These are phyloP conservation scores for Drosophila ochracea DNA, from an alignment of 2,888 invertebrate genomes.

Conservation along the genomic window DNA sequence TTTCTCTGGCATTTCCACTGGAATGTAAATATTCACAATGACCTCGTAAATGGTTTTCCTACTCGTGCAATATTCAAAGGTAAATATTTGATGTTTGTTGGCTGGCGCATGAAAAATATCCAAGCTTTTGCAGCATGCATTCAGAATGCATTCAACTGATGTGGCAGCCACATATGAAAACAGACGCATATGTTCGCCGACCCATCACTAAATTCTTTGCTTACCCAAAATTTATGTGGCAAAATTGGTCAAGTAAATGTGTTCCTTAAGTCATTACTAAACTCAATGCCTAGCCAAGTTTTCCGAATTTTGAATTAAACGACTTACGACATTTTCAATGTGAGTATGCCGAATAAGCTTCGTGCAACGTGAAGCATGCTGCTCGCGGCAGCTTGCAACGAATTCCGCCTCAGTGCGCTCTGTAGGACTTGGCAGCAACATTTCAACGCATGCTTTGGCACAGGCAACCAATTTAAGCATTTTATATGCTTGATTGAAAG, in stretches of 20 bases:
- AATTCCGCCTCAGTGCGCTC: slow-evolving; percentile 1
- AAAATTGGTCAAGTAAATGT: background rate
- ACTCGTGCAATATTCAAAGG: slow-evolving; percentile 22
- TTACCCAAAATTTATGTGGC: background rate
- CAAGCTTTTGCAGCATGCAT: slow-evolving; percentile 7
- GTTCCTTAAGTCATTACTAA: background rate
- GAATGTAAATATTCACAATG: slow-evolving; percentile 10
- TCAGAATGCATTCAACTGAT: slow-evolving; percentile 15
- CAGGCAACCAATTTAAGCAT: slow-evolving; percentile 56
- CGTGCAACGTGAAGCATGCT: slow-evolving; percentile 16
- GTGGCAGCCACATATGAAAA: slow-evolving; percentile 1
- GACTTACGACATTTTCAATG: background rate
- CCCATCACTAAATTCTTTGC: background rate
- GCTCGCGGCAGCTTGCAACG: slow-evolving; percentile 22
- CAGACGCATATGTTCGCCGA: background rate
- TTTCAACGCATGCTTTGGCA: slow-evolving; percentile 66
- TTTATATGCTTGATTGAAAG: slow-evolving; percentile 45
- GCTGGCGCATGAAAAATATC: slow-evolving; percentile 32
- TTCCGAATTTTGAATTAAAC: background rate
- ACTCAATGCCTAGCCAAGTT: background rate
- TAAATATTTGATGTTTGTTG: slow-evolving; percentile 54
- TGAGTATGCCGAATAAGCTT: background rate
- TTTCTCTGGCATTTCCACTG: background rate
- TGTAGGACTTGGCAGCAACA: slow-evolving; percentile 24
- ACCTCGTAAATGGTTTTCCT: slow-evolving; percentile 20